Conservation (phyloP, 2,797 vertebrate genomes). For the Amblyraja radiata region DNA sequence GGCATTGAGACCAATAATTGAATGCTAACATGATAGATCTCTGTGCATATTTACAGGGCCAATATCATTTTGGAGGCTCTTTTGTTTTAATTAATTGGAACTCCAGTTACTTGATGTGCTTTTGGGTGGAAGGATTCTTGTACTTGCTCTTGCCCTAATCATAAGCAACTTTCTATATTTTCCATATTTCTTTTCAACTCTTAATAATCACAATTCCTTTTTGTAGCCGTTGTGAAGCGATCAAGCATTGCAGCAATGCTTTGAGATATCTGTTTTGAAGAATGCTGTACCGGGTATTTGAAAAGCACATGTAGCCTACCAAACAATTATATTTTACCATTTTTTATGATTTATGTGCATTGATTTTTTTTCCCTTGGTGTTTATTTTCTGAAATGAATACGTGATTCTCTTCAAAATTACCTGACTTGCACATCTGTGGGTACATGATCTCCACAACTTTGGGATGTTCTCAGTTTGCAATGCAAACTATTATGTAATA, state of each 20-base stretch:
- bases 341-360: neutral
- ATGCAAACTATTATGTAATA: neutral
- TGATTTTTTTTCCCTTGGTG: neutral
- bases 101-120: neutral
- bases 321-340: no score
- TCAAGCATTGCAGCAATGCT: neutral
- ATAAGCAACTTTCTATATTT: neutral
- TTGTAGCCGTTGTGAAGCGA: neutral
- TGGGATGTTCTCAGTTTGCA: neutral
- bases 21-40: neutral
- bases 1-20: neutral
- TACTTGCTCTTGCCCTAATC: neutral
- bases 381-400: neutral
- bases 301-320: no score
- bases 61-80: neutral
- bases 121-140: neutral
- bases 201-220: neutral
- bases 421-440: neutral
- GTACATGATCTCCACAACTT: neutral
- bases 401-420: neutral
- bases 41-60: neutral
- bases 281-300: no score
- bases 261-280: no score
- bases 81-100: neutral
- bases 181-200: neutral